Base-by-base conservation (phyloP, 2,797 vertebrate genomes). In the Bovichtus variegatus region DNA sequence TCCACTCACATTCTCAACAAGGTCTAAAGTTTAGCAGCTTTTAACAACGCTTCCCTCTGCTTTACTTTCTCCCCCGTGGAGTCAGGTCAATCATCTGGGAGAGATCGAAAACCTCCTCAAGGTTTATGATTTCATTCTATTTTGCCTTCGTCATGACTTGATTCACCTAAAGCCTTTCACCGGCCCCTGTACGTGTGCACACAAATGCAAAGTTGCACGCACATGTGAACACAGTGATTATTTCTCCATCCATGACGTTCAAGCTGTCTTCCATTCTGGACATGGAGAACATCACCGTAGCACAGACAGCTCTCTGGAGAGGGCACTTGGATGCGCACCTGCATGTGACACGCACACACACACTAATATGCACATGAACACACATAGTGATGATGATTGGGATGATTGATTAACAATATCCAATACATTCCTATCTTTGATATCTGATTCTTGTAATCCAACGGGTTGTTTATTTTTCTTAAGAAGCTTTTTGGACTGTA, bases 241-340 rank as follows among this genome's bases (percentile, higher is more conserved):
- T 55, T 80, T 82, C 87, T 71, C 75, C 80, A 41, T 36, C 19
- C 53, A 13, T 66, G 58, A 6, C 0, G 3, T 18, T 77, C 21
- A 51, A 44, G 74, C 66, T 74, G 23, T 71, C 77, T 58, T 72
- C 43, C 47, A 18, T 21, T 55, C 21, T 11, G 47, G 61, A 71
- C 78, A 68, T 79, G 80, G 78, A 66, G 49, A 87, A 58, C 9
- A 0, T 87, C 86, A 86, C 23, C 31, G 59, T 8, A n/a, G 44
- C 49, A 5, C 31, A 85, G 86, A 85, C 79, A 83, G 82, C 43
- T 86, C 62, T 66, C 57, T 81, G 75, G 54, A 68, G n/a, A 60
- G 43, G 38, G 2, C 50, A 27, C 49, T 46, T 0, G 1, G 58
- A 73, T 9, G 19, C 31, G 54, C 29, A 71, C 10, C 3, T 49